Evolutionary conservation across 2,113 vertebrate species (phyloP).

Genomic region (Podarcis muralis): DNA sequence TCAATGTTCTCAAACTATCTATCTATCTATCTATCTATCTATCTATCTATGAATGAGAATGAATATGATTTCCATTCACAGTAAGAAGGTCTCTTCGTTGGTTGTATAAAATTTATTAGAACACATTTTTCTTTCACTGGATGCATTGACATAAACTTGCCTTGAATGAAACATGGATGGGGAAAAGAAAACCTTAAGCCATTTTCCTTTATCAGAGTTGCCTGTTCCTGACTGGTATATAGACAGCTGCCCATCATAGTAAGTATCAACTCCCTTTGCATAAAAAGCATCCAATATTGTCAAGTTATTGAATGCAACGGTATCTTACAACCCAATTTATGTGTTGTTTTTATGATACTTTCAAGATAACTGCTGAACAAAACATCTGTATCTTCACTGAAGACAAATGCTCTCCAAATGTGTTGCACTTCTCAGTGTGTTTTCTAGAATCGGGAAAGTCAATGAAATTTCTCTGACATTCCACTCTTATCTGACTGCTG

Average conservation of each 20-base stretch:
- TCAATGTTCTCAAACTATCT: not conserved
- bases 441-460: slow-evolving; percentile 26
- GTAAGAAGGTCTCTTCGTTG: not conserved
- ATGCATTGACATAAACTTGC: not conserved
- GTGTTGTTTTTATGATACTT: not conserved
- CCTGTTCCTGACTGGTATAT: not conserved
- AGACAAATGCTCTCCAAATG: not conserved
- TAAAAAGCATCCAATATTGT: not conserved
- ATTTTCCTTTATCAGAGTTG: not conserved
- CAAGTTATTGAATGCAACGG: not conserved
- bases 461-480: slow-evolving; percentile 50
- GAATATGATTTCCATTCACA: not conserved
- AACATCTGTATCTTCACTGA: not conserved
- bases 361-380: not conserved
- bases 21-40: too few relatives aligned
- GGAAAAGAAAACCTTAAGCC: not conserved
- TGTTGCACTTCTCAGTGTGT: not conserved
- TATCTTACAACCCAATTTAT: not conserved
- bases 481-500: slow-evolving; percentile 50
- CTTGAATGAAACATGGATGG: not conserved
- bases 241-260: not conserved
- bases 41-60: too few relatives aligned
- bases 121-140: not conserved
- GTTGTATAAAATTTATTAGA: not conserved
- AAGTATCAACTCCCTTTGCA: not conserved